These are phyloP conservation scores for Pseudolycoriella hygida DNA, from an alignment of 2,888 invertebrate species.

Conservation along the genomic window DNA sequence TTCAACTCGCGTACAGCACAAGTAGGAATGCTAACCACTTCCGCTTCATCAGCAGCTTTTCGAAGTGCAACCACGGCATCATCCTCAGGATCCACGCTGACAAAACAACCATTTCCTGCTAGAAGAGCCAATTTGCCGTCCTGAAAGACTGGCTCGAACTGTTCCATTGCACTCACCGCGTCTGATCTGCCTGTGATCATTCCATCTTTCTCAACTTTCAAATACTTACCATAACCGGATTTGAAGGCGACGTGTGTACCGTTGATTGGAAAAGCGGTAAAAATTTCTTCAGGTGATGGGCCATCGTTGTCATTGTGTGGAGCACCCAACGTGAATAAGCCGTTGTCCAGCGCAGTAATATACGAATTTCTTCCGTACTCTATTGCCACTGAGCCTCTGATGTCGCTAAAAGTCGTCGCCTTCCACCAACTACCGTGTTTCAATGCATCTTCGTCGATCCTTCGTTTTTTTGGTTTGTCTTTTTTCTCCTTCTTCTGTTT, in stretches of 20 bases:
- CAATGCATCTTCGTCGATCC: conserved; percentile 44
- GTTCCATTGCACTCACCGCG: conserved; percentile 86
- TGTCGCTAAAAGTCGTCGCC: conserved; percentile 48
- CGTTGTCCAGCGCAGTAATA: conserved; percentile 85
- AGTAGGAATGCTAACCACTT: conserved; percentile 57
- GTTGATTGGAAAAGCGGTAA: conserved; percentile 77
- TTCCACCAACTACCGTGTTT: conserved; percentile 81
- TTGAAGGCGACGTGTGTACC: conserved; percentile 84
- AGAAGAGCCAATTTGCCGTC: conserved; percentile 72
- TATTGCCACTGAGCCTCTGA: conserved; percentile 71
- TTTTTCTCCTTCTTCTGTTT: conserved; percentile 46
- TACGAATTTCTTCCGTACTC: conserved; percentile 71
- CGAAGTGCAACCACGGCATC: conserved; percentile 65
- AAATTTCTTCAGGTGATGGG: conserved; percentile 85
- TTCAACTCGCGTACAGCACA: conserved; percentile 37
- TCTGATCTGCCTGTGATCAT: conserved; percentile 79
- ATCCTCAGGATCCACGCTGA: conserved; percentile 65
- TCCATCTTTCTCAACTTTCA: conserved; percentile 74
- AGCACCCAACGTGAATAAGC: conserved; percentile 76
- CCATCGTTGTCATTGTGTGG: conserved; percentile 67
- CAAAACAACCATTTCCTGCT: conserved; percentile 67
- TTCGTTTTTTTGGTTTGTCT: conserved; percentile 22
- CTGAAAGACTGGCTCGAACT: conserved; percentile 86
- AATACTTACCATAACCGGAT: conserved; percentile 94
- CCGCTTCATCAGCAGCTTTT: conserved; percentile 50